Evolutionary conservation across 2,113 vertebrate genomes (phyloP), one percentile per base, ranked within the genome.

Genomic region (Xiphorhynchus elegans): DNA sequence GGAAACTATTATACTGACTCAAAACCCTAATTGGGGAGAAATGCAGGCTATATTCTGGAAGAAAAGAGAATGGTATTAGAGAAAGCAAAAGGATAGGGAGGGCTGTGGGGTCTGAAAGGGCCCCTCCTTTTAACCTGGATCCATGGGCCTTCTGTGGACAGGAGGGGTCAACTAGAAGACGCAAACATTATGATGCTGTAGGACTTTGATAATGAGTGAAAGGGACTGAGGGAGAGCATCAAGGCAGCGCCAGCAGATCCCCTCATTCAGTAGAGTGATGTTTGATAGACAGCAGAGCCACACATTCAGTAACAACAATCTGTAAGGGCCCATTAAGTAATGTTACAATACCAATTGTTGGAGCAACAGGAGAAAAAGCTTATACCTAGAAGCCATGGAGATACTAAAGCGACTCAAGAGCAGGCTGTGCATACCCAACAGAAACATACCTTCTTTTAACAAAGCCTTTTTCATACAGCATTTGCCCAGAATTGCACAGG

Each of bases 381-480:
- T 40, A 37, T 25, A 73, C 4, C 3, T 20, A 28, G 13, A 84
- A 28, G 18, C 7, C 15, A 42, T 3, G 5, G 26, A 88, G 31
- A 42, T 6, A 67, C 46, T 15, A 73, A 40, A 67, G 4, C 23
- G 16, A 62, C 26, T 11, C 40, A 84, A 37, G 26, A 50, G 7
- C 6, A 69, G 35, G 19, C 39, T 25, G 35, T 13, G 11, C 79
- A 26, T 13, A 68, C 8, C 13, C 44, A 46, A 49, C 20, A 2
- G 0, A 86, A 62, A 18, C 26, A 42, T 3, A 53, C 14, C 35
- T 53, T 14, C 23, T 50, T 76, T 56, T 47, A 33, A 79, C 13
- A 47, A 6, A 37, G 28, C 6, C 2, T n/a, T 44, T 62, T 46
- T 9, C 9, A 50, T 3, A 50, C 0, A 33, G 4, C 17, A n/a